A percentile compares a stretch with the other conserved stretches of the same genome.
Evolutionary conservation across 2,113 vertebrate species (phyloP).

Genomic region (Orycteropus afer): DNA sequence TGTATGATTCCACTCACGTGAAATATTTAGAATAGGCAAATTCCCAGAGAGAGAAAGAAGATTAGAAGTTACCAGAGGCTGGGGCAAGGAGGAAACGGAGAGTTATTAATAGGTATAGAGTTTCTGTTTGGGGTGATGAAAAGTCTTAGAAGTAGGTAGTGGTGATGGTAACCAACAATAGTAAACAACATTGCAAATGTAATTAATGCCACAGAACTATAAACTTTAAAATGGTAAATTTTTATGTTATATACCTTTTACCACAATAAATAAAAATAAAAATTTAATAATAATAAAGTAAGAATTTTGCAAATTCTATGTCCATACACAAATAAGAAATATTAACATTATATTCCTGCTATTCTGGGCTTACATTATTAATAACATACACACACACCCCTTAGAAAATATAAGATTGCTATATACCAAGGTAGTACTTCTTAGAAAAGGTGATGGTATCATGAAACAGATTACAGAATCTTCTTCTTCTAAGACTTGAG

Average conservation of each 20-base stretch:
- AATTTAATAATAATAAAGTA: background rate
- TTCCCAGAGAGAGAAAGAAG: background rate
- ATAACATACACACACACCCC: background rate
- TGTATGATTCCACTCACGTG: background rate
- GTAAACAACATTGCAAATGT: background rate
- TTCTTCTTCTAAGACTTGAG: background rate
- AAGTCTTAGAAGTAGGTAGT: background rate
- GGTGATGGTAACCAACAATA: background rate
- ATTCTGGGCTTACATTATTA: background rate
- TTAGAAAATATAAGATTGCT: background rate
- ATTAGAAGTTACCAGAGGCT: background rate
- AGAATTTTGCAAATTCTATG: background rate
- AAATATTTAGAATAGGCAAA: background rate
- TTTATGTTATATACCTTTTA: too few relatives aligned
- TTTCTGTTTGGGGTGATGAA: background rate
- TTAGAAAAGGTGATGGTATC: background rate
- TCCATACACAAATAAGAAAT: conserved; percentile 14
- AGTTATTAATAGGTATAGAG: background rate
- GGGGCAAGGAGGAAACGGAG: background rate
- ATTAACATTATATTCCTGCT: background rate
- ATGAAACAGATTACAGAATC: background rate
- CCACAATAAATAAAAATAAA: too few relatives aligned
- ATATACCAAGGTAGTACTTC: background rate
- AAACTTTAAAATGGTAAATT: too few relatives aligned
- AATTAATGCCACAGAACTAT: too few relatives aligned